A percentile compares a stretch with the other conserved stretches of the same genome.
phyloP scores from a whole-genome alignment of 2,797 vertebrate species.

The Enteromius radiatus region DNA sequence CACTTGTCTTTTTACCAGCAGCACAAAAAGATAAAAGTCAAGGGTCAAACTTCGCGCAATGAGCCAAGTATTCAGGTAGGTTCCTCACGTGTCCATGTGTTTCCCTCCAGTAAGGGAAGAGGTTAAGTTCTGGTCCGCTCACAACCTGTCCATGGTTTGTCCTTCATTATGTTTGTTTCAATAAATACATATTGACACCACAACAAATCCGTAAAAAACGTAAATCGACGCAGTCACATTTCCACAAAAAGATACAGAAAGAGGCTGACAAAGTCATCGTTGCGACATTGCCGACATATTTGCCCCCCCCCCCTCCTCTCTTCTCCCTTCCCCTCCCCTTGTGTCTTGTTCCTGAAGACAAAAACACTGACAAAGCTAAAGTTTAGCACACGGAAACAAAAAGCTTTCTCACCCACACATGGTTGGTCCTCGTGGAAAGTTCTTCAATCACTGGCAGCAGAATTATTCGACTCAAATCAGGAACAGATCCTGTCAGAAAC shows the following conservation, averaged over 20 bases:
- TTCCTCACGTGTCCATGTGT: conserved; percentile 29
- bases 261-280: conserved; percentile 41
- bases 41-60: conserved; percentile 47
- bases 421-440: conserved; percentile 45
- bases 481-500: conserved; percentile 62
- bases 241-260: conserved; percentile 37
- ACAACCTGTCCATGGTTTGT: conserved; percentile 44
- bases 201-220: conserved; percentile 37
- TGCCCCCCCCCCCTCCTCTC: conserved; percentile 33
- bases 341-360: conserved; percentile 35
- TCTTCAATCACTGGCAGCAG: conserved; percentile 32
- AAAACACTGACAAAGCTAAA: conserved; percentile 50
- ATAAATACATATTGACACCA: conserved; percentile 16
- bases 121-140: conserved; percentile 57
- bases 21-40: conserved; percentile 61
- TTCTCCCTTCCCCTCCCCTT: conserved; percentile 50
- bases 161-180: conserved; percentile 44
- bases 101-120: conserved; percentile 41
- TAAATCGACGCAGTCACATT: conserved; percentile 29
- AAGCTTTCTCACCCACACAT: conserved; percentile 19
- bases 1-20: conserved; percentile 58
- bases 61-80: conserved; percentile 35
- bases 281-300: conserved; percentile 43
- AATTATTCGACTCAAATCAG: conserved; percentile 62
- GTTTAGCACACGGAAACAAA: conserved; percentile 42